These are phyloP conservation scores for Oreocharis arfaki DNA, from an alignment of 2,113 vertebrate genomes.

Conservation along the genomic window DNA sequence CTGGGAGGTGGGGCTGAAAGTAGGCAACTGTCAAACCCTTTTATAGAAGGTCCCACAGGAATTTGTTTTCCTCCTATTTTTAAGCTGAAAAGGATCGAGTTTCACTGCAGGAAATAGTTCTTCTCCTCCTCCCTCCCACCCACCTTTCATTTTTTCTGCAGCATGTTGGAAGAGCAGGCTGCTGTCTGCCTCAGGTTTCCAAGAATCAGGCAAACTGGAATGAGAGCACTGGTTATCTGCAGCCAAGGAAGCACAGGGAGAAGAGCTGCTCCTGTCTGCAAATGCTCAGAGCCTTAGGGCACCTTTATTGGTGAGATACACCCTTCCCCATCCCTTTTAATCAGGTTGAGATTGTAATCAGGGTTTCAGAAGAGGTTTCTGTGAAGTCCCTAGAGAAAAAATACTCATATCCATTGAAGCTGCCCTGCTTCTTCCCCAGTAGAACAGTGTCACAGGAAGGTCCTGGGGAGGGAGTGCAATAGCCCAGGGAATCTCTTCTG, in stretches of 20 bases:
- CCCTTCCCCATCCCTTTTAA: background rate
- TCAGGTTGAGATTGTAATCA: background rate
- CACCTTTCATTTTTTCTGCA: constrained; percentile 5
- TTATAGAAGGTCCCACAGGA: constrained; percentile 60
- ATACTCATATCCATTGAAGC: background rate
- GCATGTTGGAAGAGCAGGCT: constrained; percentile 51
- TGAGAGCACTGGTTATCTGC: background rate
- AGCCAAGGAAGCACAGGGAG: background rate
- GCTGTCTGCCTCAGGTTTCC: constrained; percentile 39
- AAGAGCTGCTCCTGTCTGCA: background rate
- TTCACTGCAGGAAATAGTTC: constrained; percentile 79
- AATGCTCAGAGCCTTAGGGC: background rate
- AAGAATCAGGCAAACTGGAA: constrained; percentile 23
- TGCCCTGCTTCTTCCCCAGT: background rate
- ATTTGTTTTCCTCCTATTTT: constrained; percentile 70
- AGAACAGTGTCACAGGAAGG: background rate
- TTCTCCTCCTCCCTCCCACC: constrained; percentile 54
- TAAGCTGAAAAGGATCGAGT: constrained; percentile 72
- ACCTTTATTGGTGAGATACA: background rate
- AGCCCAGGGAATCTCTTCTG: background rate
- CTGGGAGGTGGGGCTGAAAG: background rate
- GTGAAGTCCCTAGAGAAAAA: background rate
- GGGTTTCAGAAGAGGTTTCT: background rate
- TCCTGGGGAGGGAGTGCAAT: background rate
- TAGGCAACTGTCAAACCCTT: constrained; percentile 32